A percentile compares a stretch with the other conserved stretches of the same genome.
Conservation (phyloP, 1,140 invertebrate species). For the Megalopta genalis region DNA sequence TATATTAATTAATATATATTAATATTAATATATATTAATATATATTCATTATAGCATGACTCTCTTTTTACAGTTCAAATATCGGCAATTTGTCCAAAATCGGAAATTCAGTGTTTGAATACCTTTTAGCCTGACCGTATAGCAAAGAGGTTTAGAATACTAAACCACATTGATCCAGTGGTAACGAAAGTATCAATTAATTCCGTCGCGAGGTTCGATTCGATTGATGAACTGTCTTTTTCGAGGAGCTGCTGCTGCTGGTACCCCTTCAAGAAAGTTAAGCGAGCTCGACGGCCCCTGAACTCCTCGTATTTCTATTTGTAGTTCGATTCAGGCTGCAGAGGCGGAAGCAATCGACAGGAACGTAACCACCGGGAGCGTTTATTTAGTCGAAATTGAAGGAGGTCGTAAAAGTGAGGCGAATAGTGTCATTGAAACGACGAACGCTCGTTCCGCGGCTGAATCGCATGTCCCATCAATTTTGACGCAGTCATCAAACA, state of each 20-base stretch:
- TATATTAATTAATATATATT: no score
- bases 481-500: background rate
- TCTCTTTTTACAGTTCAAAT: no score
- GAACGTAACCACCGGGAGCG: background rate
- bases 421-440: background rate
- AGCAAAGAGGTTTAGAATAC: no score
- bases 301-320: conserved; percentile 7
- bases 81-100: no score
- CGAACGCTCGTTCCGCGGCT: background rate
- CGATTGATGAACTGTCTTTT: background rate
- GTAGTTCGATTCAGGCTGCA: background rate
- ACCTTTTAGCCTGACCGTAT: no score
- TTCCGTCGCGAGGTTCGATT: background rate
- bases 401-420: background rate
- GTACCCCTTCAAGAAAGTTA: background rate
- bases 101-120: no score
- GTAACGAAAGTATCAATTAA: background rate
- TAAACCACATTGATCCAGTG: no score
- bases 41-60: no score
- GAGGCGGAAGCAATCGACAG: background rate
- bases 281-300: background rate
- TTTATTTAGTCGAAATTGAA: conserved; percentile 4
- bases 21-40: no score
- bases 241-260: background rate
- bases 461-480: background rate